Base-by-base conservation (phyloP, 1,140 invertebrate species). In the Microplitis demolitor region DNA sequence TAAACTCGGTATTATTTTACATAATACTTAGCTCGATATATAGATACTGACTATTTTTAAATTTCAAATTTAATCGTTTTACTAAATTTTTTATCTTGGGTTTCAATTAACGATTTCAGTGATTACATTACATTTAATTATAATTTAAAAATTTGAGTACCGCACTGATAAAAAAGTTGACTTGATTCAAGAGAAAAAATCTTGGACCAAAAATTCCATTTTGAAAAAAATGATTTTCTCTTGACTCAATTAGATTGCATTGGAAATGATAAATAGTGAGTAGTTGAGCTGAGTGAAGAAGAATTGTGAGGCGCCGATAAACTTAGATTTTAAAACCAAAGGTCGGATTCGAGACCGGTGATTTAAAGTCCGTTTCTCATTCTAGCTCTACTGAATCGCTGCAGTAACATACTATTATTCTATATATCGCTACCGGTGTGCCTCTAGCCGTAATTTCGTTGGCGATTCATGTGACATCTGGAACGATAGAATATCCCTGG, bases 381-480 rank as follows among this genome's bases (percentile, higher is more conserved):
- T n/a, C 9, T 37, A 31, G 33, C 14, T 54, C 4, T 64, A 13
- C 13, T 45, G 6, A 4, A n/a, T 54, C 39, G 16, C 56, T 56
- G 13, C 39, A 61, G 8, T 14, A 14, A 1, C 31, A 63, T 45
- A 35, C 61, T 51, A 34, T 53, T 61, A 51, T 50, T 39, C 58
- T 39, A n/a, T 13, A 63, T 31, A 6, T 50, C 39, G 45, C 16
- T 31, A 45, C 39, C 11, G 39, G 39, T 45, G 11, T 45, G 39
- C 54, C 14, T n/a, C 9, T 16, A 37, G 50, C 70, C 72, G 67
- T 74, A 74, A 74, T 74, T 74, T 74, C 39, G 34, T 66, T 66
- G 16, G 67, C 68, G 56, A 74, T 74, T 74, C 72, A 74, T 74
- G 72, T 74, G 68, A 66, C 68, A 61, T 61, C 54, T 53, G 67